Conservation (phyloP, 1,140 invertebrate species). For the Trachymyrmex septentrionalis region DNA sequence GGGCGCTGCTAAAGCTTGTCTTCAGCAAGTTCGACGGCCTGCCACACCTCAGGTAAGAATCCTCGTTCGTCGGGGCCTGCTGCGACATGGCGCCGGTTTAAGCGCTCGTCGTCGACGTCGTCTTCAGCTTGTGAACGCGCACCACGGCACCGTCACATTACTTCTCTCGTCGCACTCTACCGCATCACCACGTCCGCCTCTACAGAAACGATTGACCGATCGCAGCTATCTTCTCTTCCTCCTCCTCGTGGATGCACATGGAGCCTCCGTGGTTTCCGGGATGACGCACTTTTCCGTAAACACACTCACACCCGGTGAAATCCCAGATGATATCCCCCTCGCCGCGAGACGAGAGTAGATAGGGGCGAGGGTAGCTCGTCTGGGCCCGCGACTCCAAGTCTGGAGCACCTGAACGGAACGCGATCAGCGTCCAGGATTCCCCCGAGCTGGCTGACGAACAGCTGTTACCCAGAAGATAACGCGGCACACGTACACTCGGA, state of each 20-base stretch:
- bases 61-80: slow-evolving; percentile 84
- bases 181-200: slow-evolving; percentile 16
- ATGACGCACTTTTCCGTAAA: not conserved
- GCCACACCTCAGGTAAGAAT: slow-evolving; percentile 84
- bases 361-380: not conserved
- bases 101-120: slow-evolving; percentile 67
- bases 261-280: not conserved
- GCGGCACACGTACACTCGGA: slow-evolving; percentile 46
- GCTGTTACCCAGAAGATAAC: slow-evolving; percentile 13
- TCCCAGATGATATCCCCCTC: not conserved
- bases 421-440: not conserved
- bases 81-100: slow-evolving; percentile 77
- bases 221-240: slow-evolving; percentile 13
- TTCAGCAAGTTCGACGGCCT: slow-evolving; percentile 84
- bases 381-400: not conserved
- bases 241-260: slow-evolving; percentile 10
- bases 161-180: not conserved
- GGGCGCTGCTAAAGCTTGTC: slow-evolving; percentile 82
- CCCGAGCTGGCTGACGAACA: not conserved
- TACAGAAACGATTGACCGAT: slow-evolving; percentile 40
- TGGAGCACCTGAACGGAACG: not conserved
- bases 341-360: not conserved
- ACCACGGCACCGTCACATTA: not conserved
- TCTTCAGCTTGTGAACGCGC: slow-evolving; percentile 3
- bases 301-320: not conserved